Base-by-base conservation (phyloP, 2,797 vertebrate genomes). In the Microctenopoma lineatum region DNA sequence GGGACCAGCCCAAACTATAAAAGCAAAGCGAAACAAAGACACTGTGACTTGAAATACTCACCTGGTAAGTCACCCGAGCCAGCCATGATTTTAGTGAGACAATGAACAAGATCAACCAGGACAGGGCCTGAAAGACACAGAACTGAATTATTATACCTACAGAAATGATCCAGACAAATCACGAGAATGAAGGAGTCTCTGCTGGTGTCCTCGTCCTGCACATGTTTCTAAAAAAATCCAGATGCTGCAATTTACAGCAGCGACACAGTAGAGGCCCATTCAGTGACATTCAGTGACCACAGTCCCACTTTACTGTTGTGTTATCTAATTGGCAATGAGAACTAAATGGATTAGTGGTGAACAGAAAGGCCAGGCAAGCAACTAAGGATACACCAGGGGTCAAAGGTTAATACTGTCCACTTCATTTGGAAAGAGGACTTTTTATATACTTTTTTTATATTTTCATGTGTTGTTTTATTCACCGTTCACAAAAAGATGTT, bases 51-150 rank as follows among this genome's bases (percentile, higher is more conserved):
- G 9, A 70, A 45, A 15, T 4, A 21, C 83, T 77, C 38, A 92
- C 92, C 90, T 75, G 90, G 91, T 59, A 92, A 55, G 41, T 93
- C 93, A 3, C 91, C 71, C 9, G 92, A 59, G 11, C 89, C 87
- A 12, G 92, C 89, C 93, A 94, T 94, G 70, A 59, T 71, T 59
- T 66, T 56, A 32, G 58, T 36, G 5, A 58, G 63, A 66, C 7
- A 11, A 18, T 3, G 34, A 72, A 59, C 4, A 16, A 70, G 50
- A 58, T 68, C 42, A 29, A 72, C n/a, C 59, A 38, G 59, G 32
- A 44, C 6, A 50, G 41, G 46, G 77, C 16, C 90, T 90, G 74
- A 14, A 68, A 16, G 3, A 58, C 0, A 48, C 1, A 55, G 0
- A 25, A 25, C 52, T 16, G 3, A 1, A 4, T 46, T 1, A 54